Conservation (phyloP, 2,888 invertebrate species). For the Lissonota sp. region DNA sequence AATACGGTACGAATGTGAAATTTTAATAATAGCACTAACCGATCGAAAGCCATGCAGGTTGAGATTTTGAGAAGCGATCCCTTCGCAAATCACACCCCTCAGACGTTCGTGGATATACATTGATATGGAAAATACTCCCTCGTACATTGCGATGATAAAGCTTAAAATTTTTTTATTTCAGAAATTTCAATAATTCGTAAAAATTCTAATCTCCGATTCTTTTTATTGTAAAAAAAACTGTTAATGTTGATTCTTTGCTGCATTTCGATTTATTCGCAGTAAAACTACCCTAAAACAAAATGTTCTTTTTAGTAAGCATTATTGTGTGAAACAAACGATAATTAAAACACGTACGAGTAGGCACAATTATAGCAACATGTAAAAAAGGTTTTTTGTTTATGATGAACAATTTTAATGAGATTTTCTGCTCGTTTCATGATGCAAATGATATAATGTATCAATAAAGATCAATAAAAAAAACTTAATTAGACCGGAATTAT, state of each 20-base stretch:
- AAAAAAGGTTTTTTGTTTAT: too few relatives aligned
- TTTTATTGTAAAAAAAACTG: constrained; percentile 61
- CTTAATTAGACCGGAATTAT: too few relatives aligned
- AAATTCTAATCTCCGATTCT: constrained; percentile 61
- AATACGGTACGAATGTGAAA: constrained; percentile 35
- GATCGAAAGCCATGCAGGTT: constrained; percentile 78
- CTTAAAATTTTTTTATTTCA: constrained; percentile 38
- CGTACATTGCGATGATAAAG: constrained; percentile 60
- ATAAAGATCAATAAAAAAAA: too few relatives aligned
- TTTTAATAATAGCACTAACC: constrained; percentile 66
- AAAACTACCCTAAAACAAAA: constrained; percentile 31
- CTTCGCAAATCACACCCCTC: constrained; percentile 68
- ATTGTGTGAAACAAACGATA: constrained; percentile 3
- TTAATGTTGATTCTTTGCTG: constrained; percentile 52
- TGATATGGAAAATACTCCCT: constrained; percentile 60
- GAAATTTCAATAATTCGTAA: constrained; percentile 11
- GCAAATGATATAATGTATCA: too few relatives aligned
- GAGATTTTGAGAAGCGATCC: constrained; percentile 71
- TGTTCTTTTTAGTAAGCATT: constrained; percentile 61
- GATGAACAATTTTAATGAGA: too few relatives aligned
- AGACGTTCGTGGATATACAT: constrained; percentile 65
- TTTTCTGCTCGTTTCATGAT: too few relatives aligned
- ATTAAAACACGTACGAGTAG: constrained; percentile 19
- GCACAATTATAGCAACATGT: not conserved
- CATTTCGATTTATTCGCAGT: not conserved